A percentile compares a stretch with the other conserved stretches of the same genome.
Conservation (phyloP, 1,140 invertebrate genomes). For the Dendroctonus valens region DNA sequence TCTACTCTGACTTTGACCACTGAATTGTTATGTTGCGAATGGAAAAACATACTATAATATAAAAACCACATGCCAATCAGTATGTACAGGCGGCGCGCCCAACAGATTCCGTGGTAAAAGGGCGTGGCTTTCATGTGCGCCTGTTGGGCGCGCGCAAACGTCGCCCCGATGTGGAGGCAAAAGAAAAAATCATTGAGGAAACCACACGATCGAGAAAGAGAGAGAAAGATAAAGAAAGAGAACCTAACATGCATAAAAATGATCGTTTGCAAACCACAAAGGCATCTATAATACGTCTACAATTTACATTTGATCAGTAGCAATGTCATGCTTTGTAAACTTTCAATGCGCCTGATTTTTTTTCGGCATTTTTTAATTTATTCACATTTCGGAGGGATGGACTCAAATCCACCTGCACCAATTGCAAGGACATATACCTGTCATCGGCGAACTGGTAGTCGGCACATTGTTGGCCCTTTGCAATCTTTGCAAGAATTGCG, state of each 20-base stretch:
- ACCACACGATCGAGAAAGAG: conserved; percentile 6
- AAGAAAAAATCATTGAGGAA: conserved; percentile 31
- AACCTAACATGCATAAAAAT: conserved; percentile 31
- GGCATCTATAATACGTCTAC: conserved; percentile 12
- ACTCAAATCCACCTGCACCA: too few species aligned
- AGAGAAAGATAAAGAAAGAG: conserved; percentile 7
- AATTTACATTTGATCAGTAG: background rate
- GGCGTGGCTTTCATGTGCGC: too few species aligned
- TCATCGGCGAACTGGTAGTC: conserved; percentile 62
- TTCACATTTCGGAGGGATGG: too few species aligned
- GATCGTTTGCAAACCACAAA: conserved; percentile 30
- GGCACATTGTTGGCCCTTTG: conserved; percentile 65
- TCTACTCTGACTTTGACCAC: background rate
- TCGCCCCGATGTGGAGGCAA: background rate
- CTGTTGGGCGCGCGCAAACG: too few species aligned
- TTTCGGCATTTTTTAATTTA: too few species aligned
- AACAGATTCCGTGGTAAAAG: too few species aligned
- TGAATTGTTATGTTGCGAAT: conserved; percentile 5
- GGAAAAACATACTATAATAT: conserved; percentile 1
- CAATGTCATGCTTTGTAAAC: conserved; percentile 1
- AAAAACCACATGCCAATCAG: conserved; percentile 19
- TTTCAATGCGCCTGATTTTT: too few species aligned
- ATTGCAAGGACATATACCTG: conserved; percentile 54
- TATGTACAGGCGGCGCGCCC: too few species aligned
- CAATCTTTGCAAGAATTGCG: conserved; percentile 59